Conservation (phyloP, 1,140 invertebrate species). For the Diorhabda carinulata region DNA sequence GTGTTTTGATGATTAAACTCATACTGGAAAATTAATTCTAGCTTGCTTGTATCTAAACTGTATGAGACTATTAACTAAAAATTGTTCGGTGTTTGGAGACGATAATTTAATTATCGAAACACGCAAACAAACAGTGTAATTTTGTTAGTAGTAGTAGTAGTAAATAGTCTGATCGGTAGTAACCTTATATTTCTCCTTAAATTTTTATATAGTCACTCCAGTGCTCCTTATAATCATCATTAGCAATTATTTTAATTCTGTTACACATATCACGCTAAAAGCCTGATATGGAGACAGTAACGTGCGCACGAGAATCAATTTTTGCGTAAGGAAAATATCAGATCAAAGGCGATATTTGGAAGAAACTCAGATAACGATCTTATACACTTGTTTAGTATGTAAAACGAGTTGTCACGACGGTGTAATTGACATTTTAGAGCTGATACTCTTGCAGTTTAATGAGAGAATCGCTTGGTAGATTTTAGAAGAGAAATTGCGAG, state of each 20-base stretch:
- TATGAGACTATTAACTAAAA: no score
- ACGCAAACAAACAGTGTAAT: no score
- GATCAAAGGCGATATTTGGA: constrained; percentile 29
- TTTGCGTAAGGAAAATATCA: constrained; percentile 25
- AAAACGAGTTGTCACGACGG: constrained; percentile 31
- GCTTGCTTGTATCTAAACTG: no score
- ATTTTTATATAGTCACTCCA: no score
- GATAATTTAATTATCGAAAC: no score
- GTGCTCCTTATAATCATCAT: neutral
- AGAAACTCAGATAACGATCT: constrained; percentile 27
- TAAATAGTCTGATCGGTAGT: no score
- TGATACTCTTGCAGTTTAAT: neutral
- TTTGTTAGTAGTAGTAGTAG: no score
- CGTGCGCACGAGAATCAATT: constrained; percentile 34
- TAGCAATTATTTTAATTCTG: neutral
- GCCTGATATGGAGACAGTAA: constrained; percentile 26
- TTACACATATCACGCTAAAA: neutral
- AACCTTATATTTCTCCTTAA: no score
- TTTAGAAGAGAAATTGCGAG: neutral
- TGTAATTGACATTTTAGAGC: constrained; percentile 29
- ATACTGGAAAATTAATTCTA: no score
- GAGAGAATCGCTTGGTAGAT: neutral
- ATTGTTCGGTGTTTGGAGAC: no score
- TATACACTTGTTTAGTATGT: constrained; percentile 23
- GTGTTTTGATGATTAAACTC: no score